Conservation (phyloP, 2,888 invertebrate genomes). For the Cantharis rustica region DNA sequence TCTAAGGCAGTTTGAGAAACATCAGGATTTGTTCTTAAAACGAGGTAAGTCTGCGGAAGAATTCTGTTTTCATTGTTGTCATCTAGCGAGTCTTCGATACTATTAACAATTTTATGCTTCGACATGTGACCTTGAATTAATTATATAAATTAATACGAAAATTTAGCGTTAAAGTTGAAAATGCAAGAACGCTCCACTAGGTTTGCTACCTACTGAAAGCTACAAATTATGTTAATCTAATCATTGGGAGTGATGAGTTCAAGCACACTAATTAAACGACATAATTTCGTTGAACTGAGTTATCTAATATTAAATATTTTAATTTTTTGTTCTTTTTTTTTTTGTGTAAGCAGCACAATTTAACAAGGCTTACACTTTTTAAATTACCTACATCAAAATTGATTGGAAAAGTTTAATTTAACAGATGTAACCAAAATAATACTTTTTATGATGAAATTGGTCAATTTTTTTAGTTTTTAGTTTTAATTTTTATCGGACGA, state of each 20-base stretch:
- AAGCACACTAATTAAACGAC: background rate
- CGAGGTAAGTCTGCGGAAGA: constrained; percentile 58
- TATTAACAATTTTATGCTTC: constrained; percentile 22
- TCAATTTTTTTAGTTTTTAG: no score
- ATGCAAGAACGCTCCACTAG: background rate
- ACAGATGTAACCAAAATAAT: no score
- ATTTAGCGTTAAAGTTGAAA: background rate
- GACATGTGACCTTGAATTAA: constrained; percentile 32
- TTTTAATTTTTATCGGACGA: no score
- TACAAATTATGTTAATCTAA: constrained; percentile 9
- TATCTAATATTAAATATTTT: background rate
- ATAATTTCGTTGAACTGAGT: background rate
- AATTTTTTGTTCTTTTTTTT: background rate
- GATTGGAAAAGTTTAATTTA: no score
- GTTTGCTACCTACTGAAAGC: background rate
- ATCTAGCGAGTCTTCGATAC: constrained; percentile 21
- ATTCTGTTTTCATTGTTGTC: constrained; percentile 42
- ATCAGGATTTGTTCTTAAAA: constrained; percentile 57
- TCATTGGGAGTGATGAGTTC: background rate
- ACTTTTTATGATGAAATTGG: no score
- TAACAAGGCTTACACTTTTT: no score
- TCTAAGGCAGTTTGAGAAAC: constrained; percentile 57
- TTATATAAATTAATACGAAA: background rate
- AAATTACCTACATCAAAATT: no score
- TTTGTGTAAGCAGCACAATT: background rate